A percentile compares a stretch with the other conserved stretches of the same genome.
Evolutionary conservation across 2,888 invertebrate genomes (phyloP).

Genomic region (Lithophane semibrunnea): DNA sequence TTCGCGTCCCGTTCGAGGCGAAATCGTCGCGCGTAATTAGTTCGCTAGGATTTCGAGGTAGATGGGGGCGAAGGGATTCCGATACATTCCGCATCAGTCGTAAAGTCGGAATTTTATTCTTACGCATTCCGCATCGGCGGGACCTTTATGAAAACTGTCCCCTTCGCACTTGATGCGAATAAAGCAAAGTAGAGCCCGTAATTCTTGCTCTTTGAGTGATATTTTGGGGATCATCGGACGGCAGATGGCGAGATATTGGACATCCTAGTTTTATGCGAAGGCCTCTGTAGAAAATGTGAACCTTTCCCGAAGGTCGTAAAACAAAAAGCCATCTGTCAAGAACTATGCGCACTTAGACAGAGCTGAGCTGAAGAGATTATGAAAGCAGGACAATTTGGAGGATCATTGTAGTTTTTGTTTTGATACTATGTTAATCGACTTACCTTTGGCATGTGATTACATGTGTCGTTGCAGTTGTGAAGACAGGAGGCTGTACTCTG

Average conservation of each 20-base stretch:
- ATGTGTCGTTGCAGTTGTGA: constrained; percentile 45
- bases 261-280: constrained; percentile 84
- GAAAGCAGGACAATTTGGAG: constrained; percentile 9
- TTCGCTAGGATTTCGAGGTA: constrained; percentile 71
- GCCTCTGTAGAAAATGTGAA: constrained; percentile 77
- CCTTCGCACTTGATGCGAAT: constrained; percentile 74
- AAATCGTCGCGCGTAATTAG: constrained; percentile 82
- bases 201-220: constrained; percentile 86
- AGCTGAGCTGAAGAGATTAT: constrained; percentile 50
- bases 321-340: constrained; percentile 81
- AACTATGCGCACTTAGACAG: constrained; percentile 70
- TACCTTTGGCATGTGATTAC: constrained; percentile 68
- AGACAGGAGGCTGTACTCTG: constrained; percentile 63
- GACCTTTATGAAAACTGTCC: constrained; percentile 82
- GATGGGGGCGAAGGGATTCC: constrained; percentile 55
- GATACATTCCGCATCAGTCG: constrained; percentile 76
- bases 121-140: constrained; percentile 71
- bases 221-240: constrained; percentile 82
- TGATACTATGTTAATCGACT: constrained; percentile 37
- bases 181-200: constrained; percentile 81
- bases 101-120: constrained; percentile 80
- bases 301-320: constrained; percentile 81
- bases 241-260: constrained; percentile 87
- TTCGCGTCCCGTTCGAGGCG: constrained; percentile 67
- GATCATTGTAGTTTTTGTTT: not conserved